Evolutionary conservation across 2,888 invertebrate species (phyloP).

Genomic region (Caenorhabditis parvicauda): DNA sequence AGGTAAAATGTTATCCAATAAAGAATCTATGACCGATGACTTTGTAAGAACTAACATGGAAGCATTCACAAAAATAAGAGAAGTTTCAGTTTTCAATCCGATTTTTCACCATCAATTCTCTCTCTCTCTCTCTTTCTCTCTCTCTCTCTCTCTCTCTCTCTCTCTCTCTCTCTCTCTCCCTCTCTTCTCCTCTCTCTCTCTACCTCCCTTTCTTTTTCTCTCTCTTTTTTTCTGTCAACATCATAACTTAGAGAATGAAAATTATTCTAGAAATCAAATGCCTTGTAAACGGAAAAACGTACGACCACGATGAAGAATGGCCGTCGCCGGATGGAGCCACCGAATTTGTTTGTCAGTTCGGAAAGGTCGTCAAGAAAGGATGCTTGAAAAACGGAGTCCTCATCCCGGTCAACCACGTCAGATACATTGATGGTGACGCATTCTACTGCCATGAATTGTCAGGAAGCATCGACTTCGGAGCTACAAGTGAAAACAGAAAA

Average conservation of each 20-base stretch:
- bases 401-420: constrained; percentile 15
- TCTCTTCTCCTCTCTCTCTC: too few relatives aligned
- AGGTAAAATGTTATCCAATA: constrained; percentile 1
- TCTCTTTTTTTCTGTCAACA: too few relatives aligned
- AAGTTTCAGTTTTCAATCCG: background rate
- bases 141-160: too few relatives aligned
- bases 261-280: constrained; percentile 17
- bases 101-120: too few relatives aligned
- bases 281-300: background rate
- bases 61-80: too few relatives aligned
- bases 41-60: too few relatives aligned
- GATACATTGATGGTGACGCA: constrained; percentile 13
- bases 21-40: too few relatives aligned
- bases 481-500: constrained; percentile 7
- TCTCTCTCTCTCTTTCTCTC: too few relatives aligned
- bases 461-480: constrained; percentile 15
- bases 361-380: constrained; percentile 22
- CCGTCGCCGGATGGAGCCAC: constrained; percentile 11
- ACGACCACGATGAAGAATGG: constrained; percentile 25
- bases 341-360: constrained; percentile 24
- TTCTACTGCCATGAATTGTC: constrained; percentile 21
- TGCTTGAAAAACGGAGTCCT: background rate
- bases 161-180: too few relatives aligned
- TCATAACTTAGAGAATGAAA: too few relatives aligned
- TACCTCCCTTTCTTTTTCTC: too few relatives aligned